These are phyloP conservation scores for Buphagus erythrorhynchus DNA, from an alignment of 2,797 vertebrate genomes.

Conservation along the genomic window DNA sequence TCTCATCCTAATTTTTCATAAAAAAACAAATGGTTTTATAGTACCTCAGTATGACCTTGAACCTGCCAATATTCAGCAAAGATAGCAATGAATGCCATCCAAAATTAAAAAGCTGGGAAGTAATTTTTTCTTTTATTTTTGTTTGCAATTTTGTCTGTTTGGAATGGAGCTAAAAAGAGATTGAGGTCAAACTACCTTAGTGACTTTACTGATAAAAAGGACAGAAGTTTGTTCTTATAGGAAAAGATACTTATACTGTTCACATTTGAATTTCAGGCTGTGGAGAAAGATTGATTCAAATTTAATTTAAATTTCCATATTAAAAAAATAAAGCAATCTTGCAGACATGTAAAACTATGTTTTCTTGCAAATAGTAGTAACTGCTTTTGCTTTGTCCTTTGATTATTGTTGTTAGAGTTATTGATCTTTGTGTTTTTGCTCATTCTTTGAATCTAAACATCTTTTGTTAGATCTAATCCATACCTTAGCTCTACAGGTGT, in stretches of 20 bases:
- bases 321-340: background rate
- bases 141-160: background rate
- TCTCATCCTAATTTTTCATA: background rate
- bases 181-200: background rate
- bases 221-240: background rate
- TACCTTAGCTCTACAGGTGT: background rate
- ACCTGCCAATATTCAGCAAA: background rate
- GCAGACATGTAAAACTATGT: background rate
- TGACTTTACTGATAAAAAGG: background rate
- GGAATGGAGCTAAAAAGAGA: background rate
- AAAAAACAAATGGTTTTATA: background rate
- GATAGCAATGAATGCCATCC: background rate
- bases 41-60: background rate
- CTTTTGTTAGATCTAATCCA: slow-evolving; percentile 41
- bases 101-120: background rate
- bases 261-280: background rate
- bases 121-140: background rate
- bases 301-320: background rate
- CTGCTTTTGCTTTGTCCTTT: background rate
- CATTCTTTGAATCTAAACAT: background rate
- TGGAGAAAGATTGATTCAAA: background rate
- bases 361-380: background rate
- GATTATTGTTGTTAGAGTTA: background rate
- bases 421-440: background rate
- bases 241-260: background rate